A percentile compares a stretch with the other conserved stretches of the same genome.
These are phyloP conservation scores for Acanthosoma haemorrhoidale DNA, from an alignment of 2,888 invertebrate genomes.

Conservation along the genomic window DNA sequence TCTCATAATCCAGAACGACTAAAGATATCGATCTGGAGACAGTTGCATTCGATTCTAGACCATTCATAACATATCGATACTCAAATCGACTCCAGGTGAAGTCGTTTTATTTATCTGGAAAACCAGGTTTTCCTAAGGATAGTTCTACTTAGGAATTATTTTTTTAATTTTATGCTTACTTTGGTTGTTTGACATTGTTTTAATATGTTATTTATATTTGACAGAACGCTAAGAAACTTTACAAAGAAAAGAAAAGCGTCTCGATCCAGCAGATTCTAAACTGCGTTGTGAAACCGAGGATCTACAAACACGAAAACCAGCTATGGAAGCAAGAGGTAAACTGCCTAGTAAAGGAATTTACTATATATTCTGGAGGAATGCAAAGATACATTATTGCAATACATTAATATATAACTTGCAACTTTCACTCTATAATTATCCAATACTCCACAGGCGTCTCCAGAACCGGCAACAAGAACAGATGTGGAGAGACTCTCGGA, in stretches of 20 bases:
- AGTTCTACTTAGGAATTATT: too few relatives aligned
- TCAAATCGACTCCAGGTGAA: too few relatives aligned
- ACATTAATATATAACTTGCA: not conserved
- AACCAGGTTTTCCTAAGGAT: too few relatives aligned
- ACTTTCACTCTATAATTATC: too few relatives aligned
- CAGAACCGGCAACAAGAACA: constrained; percentile 89
- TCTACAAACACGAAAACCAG: not conserved
- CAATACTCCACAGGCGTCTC: constrained; percentile 64
- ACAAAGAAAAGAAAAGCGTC: not conserved
- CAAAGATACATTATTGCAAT: not conserved
- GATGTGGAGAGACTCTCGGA: constrained; percentile 98
- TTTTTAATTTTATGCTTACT: too few relatives aligned
- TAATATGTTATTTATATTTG: not conserved
- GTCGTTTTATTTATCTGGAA: too few relatives aligned
- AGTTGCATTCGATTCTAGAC: too few relatives aligned
- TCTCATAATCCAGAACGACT: too few relatives aligned
- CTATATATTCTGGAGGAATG: not conserved
- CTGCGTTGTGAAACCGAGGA: not conserved
- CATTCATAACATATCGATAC: too few relatives aligned
- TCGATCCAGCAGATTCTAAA: not conserved
- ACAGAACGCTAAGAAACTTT: not conserved
- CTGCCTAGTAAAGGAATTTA: not conserved
- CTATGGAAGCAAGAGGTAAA: constrained; percentile 32
- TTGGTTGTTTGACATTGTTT: too few relatives aligned
- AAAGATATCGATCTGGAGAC: too few relatives aligned